Evolutionary conservation across 2,888 invertebrate genomes (phyloP).

Genomic region (Lissonota sp.): DNA sequence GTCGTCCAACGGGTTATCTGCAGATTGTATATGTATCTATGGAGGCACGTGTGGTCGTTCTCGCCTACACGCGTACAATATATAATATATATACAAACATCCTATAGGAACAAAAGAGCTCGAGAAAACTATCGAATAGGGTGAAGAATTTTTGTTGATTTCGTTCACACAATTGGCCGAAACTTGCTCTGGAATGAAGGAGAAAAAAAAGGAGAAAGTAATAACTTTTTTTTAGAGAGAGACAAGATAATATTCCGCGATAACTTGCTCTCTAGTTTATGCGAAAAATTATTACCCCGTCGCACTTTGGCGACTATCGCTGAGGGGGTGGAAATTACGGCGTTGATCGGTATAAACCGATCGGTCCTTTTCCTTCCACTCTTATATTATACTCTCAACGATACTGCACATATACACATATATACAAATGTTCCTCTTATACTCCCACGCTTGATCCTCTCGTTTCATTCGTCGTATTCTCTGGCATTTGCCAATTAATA

Average conservation of each 20-base stretch:
- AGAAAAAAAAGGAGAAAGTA: constrained; percentile 1
- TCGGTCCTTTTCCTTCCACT: constrained; percentile 45
- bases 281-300: constrained; percentile 39
- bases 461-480: constrained; percentile 59
- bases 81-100: not conserved
- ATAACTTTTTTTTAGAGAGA: constrained; percentile 22
- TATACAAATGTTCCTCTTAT: constrained; percentile 2
- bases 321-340: constrained; percentile 29
- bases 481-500: constrained; percentile 61
- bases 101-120: not conserved
- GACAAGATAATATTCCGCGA: constrained; percentile 17
- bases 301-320: constrained; percentile 28
- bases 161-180: too few relatives aligned
- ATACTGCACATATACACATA: not conserved
- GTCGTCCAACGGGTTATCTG: constrained; percentile 53
- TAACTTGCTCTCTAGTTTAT: constrained; percentile 39
- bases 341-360: constrained; percentile 54
- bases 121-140: not conserved
- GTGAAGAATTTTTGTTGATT: too few relatives aligned
- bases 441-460: constrained; percentile 24
- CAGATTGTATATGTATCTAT: constrained; percentile 7
- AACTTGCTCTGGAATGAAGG: not conserved
- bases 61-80: constrained; percentile 33
- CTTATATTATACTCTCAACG: constrained; percentile 7
- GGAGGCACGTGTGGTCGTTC: constrained; percentile 22